Base-by-base conservation (phyloP, 1,140 invertebrate genomes). In the Nixonia krombeini region DNA sequence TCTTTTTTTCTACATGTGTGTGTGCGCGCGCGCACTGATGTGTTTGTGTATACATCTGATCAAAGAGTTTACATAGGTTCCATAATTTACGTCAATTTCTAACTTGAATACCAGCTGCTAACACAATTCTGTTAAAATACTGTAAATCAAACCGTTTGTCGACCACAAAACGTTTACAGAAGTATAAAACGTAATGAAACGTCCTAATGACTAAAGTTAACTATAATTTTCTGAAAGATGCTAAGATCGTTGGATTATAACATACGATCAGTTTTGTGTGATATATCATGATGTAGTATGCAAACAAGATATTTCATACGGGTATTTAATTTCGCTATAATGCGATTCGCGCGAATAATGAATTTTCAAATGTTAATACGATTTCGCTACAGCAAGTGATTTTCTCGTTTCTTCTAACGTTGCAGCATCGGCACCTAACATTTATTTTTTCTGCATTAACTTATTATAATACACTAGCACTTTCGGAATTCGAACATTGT, bases 401-500 rank as follows among this genome's bases (percentile, higher is more conserved):
- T 72, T 53, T 23, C 38, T 29, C n/a, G n/a, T n/a, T n/a, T n/a
- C n/a, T n/a, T n/a, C n/a, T n/a, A n/a, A n/a, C n/a, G n/a, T n/a
- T n/a, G n/a, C n/a, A n/a, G 38, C 42, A 42, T 51, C 31, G 47
- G 3, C 26, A 53, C 26, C 64, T 61, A 68, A n/a, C n/a, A n/a
- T n/a, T n/a, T n/a, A n/a, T n/a, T n/a, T n/a, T n/a, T 18, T 49
- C 45, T 52, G 52, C 33, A 16, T 2, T 15, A 55, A 38, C 55
- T 41, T 61, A 38, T 26, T 73, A 71, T 68, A 64, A 62, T 66
- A 76, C 67, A 66, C 63, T 70, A 76, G 65, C 66, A 74, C 62
- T 76, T 71, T 69, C 66, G 58, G 63, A 74, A 74, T 74, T 74
- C 50, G 64, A 61, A 74, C 63, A 75, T 57, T 29, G 61, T 44